Percentiles rank a stretch among this genome's conserved stretches.
These are phyloP conservation scores for Prunella fulvescens DNA, from an alignment of 2,113 vertebrate genomes.

Conservation along the genomic window DNA sequence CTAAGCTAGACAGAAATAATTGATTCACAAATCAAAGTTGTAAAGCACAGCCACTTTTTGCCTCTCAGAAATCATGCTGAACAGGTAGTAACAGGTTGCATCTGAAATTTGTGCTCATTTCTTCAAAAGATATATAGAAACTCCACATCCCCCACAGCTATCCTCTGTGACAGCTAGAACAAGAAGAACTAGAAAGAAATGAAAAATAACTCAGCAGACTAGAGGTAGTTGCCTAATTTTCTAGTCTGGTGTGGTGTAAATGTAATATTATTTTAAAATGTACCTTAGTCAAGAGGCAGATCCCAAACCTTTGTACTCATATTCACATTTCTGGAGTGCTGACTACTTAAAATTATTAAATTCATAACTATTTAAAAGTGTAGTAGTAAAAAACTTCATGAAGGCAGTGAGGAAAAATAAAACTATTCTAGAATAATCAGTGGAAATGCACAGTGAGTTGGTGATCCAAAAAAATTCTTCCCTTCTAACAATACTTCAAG, in stretches of 20 bases:
- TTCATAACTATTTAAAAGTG: background rate
- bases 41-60: background rate
- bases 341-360: background rate
- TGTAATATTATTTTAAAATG: background rate
- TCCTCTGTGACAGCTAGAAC: background rate
- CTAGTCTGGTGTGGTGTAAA: background rate
- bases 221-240: background rate
- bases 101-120: background rate
- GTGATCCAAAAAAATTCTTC: background rate
- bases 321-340: background rate
- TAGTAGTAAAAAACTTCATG: background rate
- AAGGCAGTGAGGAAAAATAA: background rate
- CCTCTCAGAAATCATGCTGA: background rate
- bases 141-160: background rate
- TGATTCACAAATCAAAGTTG: constrained; percentile 9
- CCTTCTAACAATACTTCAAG: fast-evolving
- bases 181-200: background rate
- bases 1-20: background rate
- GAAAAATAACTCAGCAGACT: background rate
- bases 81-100: background rate
- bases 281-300: background rate
- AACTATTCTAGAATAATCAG: background rate
- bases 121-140: background rate
- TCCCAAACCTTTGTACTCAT: background rate
- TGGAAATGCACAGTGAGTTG: fast-evolving